Base-by-base conservation (phyloP, 2,113 vertebrate species). In the Perca fluviatilis region DNA sequence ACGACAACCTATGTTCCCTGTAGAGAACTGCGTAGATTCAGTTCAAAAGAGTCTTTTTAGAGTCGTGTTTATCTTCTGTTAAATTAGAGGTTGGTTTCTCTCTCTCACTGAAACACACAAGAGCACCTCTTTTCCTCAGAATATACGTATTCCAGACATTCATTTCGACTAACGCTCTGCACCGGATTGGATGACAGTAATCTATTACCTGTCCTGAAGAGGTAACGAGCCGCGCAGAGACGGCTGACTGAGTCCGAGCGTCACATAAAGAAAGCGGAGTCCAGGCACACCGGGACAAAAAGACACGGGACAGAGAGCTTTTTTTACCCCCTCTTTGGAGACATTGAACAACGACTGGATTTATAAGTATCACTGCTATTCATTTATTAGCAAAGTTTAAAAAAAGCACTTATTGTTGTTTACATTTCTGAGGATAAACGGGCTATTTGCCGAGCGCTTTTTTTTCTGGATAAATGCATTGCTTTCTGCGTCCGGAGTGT, bases 131-230 rank as follows among this genome's bases (percentile, higher is more conserved):
- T 43, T 43, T 3, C 40, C 40, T 43, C 40, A 10, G 9, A 40
- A 40, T 10, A 40, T 40, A 33, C 33, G 40, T 11, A 43, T 43
- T 4, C 27, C 11, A 40, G 13, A 51, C 18, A 11, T 23, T 36
- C 1, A 8, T 16, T n/a, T 30, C 2, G 27, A 27, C 27, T 27
- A 19, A 16, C 2, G 8, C 53, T 36, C 14, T 4, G 0, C 27
- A 0, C 6, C 19, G 33, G 3, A 6, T 2, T 36, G 14, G 50
- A 18, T 27, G 63, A 15, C 11, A 33, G 79, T 83, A 78, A 74
- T 83, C 77, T 80, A 64, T 83, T 74, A 86, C 86, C 67, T 73
- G 71, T 0, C 63, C 56, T n/a, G 64, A 51, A 10, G 67, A 64
- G 47, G 60, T 25, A 43, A 43, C 18, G 69, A 49, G 8, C 60